Base-by-base conservation (phyloP, 2,888 invertebrate genomes). In the Steinernema carpocapsae region DNA sequence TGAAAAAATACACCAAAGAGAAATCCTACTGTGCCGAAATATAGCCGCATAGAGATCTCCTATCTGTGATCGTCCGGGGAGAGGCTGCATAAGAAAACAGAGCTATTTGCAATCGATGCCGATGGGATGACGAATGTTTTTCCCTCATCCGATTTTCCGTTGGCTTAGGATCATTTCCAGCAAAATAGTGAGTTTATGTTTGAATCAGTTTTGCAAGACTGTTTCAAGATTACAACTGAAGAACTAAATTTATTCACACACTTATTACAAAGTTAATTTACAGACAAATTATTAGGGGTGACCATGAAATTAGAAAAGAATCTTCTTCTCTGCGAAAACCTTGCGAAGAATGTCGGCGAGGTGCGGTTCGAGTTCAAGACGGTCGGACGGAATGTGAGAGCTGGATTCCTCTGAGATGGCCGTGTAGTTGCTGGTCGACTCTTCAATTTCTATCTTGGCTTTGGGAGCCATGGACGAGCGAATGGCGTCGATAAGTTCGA, bases 281-380 rank as follows among this genome's bases (percentile, higher is more conserved):
- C 56, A 56, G 56, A 56, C 24, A 56, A 2, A 56, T 24, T 19
- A 4, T 24, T 24, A 2, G 4, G 14, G 26, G 10, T 10, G 4
- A 10, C 37, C 37, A 3, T 37, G 3, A 6, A 3, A 64, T 17
- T 17, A 64, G 17, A 32, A 2, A 1, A 64, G 10, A 6, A 2
- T 29, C 26, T 64, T 17, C 32, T 64, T 64, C 17, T 26, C 12
- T 17, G 64, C 64, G 19, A 64, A 64, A 17, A 64, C 29, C 32
- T 64, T 64, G 29, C 64, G 29, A 1, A 64, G 64, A n/a, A 64
- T 64, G 19, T 64, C 64, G 17, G 32, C 64, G 19, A 64, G 64
- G 17, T 32, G 26, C 32, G 64, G 64, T 17, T 64, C 26, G 7
- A 64, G 32, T 17, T 64, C 64, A 4, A 64, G 32, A 64, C 64